These are phyloP conservation scores for Pocillopora damicornis DNA, from an alignment of 64 coral and sea anemone genomes.

Conservation along the genomic window DNA sequence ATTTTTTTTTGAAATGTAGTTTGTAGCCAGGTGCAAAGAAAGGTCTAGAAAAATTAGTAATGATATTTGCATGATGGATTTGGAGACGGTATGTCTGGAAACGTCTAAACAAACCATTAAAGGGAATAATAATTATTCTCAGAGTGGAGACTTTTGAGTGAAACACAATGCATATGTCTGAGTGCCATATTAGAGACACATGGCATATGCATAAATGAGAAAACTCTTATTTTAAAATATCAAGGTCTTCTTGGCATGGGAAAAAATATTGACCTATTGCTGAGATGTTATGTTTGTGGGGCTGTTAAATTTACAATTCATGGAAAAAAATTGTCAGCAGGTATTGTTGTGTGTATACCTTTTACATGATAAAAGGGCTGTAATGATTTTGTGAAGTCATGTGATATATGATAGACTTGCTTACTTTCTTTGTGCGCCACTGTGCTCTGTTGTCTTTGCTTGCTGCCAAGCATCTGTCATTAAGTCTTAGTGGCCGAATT, in stretches of 20 bases:
- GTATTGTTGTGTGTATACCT: neutral
- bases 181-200: neutral
- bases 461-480: no score
- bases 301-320: neutral
- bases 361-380: neutral
- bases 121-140: neutral
- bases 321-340: neutral
- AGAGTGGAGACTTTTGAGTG: neutral
- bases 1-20: neutral
- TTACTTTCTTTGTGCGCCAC: neutral
- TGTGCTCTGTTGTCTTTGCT: neutral
- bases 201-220: neutral
- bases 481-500: no score
- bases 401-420: neutral
- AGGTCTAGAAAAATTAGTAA: neutral
- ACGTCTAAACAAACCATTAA: neutral
- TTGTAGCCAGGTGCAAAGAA: neutral
- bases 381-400: neutral
- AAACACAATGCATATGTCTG: no score
- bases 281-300: neutral
- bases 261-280: neutral
- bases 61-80: neutral
- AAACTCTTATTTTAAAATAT: neutral
- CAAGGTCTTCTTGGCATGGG: neutral
- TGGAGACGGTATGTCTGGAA: neutral